A percentile compares a stretch with the other conserved stretches of the same genome.
Conservation (phyloP, 35 echinoderm and acorn worm genomes). For the Eucidaris tribuloides region DNA sequence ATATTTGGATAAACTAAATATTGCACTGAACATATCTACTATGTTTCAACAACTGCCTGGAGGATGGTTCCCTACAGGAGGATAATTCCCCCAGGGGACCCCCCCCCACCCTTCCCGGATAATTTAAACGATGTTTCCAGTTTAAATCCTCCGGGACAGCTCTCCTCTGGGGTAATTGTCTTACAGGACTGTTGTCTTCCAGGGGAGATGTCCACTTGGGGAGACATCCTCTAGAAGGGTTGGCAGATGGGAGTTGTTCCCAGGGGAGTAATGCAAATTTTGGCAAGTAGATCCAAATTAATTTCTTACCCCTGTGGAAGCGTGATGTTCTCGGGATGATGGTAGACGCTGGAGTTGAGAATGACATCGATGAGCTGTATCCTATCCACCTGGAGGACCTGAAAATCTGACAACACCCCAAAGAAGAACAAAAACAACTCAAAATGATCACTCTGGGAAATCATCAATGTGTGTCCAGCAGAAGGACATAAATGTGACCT, state of each 20-base stretch:
- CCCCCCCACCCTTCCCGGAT: no score
- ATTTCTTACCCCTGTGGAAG: constrained; percentile 88
- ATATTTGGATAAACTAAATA: not conserved
- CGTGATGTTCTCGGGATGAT: constrained; percentile 95
- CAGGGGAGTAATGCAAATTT: not conserved
- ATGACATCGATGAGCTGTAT: constrained; percentile 82
- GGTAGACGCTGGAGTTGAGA: constrained; percentile 79
- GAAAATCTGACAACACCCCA: constrained; percentile 52
- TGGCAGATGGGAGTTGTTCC: not conserved
- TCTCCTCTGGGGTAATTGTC: not conserved
- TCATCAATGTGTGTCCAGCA: no score
- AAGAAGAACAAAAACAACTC: constrained; percentile 10
- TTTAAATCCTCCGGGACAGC: not conserved
- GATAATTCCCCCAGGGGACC: no score
- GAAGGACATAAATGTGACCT: no score
- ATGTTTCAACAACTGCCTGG: no score
- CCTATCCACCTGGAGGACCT: constrained; percentile 63
- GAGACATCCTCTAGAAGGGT: not conserved
- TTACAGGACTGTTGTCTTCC: not conserved
- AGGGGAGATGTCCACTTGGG: not conserved
- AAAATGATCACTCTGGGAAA: no score
- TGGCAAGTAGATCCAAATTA: not conserved
- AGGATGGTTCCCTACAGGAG: no score
- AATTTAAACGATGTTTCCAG: not conserved
- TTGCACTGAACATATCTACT: not conserved